Percentiles rank a stretch among this genome's conserved stretches.
Evolutionary conservation across 53 echinoderm and acorn worm species (phyloP).

Genomic region (Echinarachnius parma): DNA sequence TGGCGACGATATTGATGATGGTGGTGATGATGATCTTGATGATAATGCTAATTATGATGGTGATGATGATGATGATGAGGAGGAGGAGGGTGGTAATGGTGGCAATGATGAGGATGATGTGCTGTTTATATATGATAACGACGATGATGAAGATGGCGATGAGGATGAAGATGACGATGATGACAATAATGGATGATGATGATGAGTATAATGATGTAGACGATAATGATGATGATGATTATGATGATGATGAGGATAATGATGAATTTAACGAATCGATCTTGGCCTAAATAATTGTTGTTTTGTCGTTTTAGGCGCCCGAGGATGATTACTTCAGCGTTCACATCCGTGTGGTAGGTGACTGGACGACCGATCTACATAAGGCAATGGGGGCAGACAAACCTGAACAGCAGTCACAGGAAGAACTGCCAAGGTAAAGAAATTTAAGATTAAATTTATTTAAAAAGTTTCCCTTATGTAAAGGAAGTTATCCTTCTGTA

Average conservation of each 20-base stretch:
- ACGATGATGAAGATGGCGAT: conserved; percentile 24
- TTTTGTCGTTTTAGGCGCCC: conserved; percentile 59
- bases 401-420: conserved; percentile 35
- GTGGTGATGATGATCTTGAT: not conserved
- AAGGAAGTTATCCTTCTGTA: too few relatives aligned
- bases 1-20: conserved; percentile 5
- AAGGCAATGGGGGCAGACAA: conserved; percentile 74
- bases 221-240: not conserved
- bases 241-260: conserved; percentile 6
- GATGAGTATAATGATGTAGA: not conserved
- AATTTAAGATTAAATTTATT: not conserved
- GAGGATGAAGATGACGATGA: not conserved
- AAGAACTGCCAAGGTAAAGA: conserved; percentile 53
- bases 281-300: not conserved
- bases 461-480: too few relatives aligned
- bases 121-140: too few relatives aligned
- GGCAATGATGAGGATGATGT: conserved; percentile 2
- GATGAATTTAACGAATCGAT: too few relatives aligned
- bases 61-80: conserved; percentile 2
- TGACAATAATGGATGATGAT: not conserved
- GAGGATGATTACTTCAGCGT: conserved; percentile 96
- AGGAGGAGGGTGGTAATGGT: not conserved
- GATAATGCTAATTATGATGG: not conserved
- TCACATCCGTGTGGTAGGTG: conserved; percentile 86
- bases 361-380: conserved; percentile 76